Conservation (phyloP, 2,797 vertebrate species). For the Cryptoblepharus egeriae region DNA sequence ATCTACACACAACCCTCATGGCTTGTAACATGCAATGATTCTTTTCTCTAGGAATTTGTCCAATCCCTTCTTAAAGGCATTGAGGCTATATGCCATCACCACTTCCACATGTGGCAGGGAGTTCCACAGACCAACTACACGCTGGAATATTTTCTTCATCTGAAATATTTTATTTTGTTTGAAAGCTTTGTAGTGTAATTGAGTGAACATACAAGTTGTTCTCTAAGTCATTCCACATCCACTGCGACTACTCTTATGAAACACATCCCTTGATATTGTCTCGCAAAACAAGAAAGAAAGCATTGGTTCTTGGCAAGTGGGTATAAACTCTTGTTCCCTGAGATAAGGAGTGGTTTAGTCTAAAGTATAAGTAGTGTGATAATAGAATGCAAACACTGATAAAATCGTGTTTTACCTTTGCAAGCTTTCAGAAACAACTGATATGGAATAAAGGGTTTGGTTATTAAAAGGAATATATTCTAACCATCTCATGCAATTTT, state of each 20-base stretch:
- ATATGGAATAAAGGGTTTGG: constrained; percentile 39
- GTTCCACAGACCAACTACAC: too few relatives aligned
- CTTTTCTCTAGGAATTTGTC: too few relatives aligned
- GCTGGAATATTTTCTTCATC: too few relatives aligned
- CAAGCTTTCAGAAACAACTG: constrained; percentile 28
- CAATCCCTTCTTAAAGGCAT: too few relatives aligned
- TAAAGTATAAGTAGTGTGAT: constrained; percentile 3
- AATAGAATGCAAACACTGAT: not conserved
- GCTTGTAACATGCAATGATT: too few relatives aligned
- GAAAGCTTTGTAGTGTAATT: not conserved
- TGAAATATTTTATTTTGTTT: too few relatives aligned
- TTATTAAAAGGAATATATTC: not conserved
- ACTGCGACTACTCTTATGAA: not conserved
- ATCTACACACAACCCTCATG: too few relatives aligned
- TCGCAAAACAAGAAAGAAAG: not conserved
- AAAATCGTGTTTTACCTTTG: constrained; percentile 24
- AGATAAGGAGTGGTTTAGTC: constrained; percentile 7
- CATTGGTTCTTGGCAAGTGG: not conserved
- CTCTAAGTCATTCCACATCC: not conserved
- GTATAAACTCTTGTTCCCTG: constrained; percentile 7
- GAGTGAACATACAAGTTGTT: not conserved
- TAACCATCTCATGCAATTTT: constrained; percentile 22
- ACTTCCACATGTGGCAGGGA: too few relatives aligned
- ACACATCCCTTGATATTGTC: not conserved
- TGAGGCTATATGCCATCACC: too few relatives aligned